Evolutionary conservation across 2,888 invertebrate genomes (phyloP).

Genomic region (Metacarcinus magister): DNA sequence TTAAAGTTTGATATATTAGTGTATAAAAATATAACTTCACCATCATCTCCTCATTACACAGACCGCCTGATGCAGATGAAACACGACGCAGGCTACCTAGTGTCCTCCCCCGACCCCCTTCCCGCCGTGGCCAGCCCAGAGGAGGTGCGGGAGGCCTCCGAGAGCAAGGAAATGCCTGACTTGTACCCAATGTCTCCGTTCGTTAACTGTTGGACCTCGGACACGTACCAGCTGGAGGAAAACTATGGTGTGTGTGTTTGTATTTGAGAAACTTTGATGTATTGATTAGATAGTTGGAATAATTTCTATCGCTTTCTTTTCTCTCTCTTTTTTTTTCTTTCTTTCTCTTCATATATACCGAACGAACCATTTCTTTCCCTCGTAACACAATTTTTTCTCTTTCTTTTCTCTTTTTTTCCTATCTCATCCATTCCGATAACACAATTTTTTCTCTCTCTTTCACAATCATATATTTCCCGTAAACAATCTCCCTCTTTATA

Average conservation of each 20-base stretch:
- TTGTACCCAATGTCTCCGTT: constrained; percentile 74
- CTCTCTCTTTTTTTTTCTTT: not conserved
- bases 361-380: too few relatives aligned
- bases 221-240: constrained; percentile 49
- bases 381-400: too few relatives aligned
- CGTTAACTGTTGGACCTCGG: not conserved
- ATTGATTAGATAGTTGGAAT: not conserved
- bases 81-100: constrained; percentile 57
- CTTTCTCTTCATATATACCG: not conserved
- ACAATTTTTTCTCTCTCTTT: too few relatives aligned
- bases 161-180: constrained; percentile 61
- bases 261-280: not conserved
- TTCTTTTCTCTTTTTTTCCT: too few relatives aligned
- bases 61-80: constrained; percentile 67
- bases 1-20: too few relatives aligned
- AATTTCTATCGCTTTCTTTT: too few relatives aligned
- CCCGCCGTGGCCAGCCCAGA: constrained; percentile 20
- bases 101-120: constrained; percentile 63
- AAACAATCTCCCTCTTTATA: not conserved
- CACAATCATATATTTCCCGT: not conserved
- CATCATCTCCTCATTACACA: not conserved
- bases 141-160: constrained; percentile 44
- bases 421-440: too few relatives aligned
- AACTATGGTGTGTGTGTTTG: constrained; percentile 59
- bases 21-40: too few relatives aligned